These are phyloP conservation scores for Bradypodion ventrale DNA, from an alignment of 2,797 vertebrate genomes.

Conservation along the genomic window DNA sequence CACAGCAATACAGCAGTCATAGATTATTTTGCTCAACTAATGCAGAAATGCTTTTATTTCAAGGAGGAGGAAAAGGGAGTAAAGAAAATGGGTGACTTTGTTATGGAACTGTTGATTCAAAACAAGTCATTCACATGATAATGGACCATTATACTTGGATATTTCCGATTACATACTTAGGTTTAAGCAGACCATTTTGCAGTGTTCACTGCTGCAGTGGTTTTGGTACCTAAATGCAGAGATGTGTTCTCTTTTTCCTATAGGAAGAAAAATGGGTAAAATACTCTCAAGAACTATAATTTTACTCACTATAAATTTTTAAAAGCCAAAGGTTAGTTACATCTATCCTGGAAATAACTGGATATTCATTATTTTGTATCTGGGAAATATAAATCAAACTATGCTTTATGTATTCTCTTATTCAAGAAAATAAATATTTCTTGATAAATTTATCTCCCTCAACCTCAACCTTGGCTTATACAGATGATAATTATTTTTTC, in stretches of 20 bases:
- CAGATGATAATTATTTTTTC: conserved; percentile 57
- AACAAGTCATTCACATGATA: neutral
- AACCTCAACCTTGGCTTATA: conserved; percentile 49
- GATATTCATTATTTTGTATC: conserved; percentile 24
- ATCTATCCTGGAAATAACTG: conserved; percentile 31
- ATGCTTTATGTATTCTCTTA: conserved; percentile 40
- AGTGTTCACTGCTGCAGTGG: neutral
- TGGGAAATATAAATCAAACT: conserved; percentile 33
- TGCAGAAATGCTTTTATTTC: neutral
- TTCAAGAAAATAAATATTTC: conserved; percentile 42
- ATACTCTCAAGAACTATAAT: conserved; percentile 1
- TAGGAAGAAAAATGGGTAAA: conserved; percentile 10
- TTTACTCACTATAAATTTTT: conserved; percentile 11
- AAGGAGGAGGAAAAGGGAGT: neutral
- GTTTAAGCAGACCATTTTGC: neutral
- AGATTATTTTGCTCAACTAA: neutral
- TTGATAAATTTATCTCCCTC: conserved; percentile 27
- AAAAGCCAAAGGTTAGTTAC: conserved; percentile 27
- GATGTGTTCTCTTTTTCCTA: neutral
- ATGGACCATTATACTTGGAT: neutral
- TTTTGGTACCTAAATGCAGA: neutral
- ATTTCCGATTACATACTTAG: neutral
- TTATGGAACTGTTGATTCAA: neutral
- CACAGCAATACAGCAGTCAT: neutral
- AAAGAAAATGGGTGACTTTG: neutral